Evolutionary conservation across 2,888 invertebrate species (phyloP).

Genomic region (Tineola bisselliella): DNA sequence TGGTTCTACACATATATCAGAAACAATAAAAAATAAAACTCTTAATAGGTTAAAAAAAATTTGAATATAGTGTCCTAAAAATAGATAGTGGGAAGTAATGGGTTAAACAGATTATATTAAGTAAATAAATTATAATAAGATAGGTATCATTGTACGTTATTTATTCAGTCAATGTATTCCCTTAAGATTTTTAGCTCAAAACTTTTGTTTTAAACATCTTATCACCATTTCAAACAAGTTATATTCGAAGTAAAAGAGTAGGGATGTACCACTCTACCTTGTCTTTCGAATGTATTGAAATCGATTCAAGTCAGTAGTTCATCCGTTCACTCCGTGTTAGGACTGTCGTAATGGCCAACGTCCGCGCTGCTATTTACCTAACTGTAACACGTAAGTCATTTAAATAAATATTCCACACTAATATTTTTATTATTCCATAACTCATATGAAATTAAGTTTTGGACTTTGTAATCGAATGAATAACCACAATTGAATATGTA

Average conservation of each 20-base stretch:
- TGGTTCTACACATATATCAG: no score
- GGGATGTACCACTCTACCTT: neutral
- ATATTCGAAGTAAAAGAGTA: neutral
- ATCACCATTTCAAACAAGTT: neutral
- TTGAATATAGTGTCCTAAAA: no score
- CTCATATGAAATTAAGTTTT: neutral
- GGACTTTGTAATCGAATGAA: neutral
- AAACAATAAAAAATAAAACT: no score
- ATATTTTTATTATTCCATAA: no score
- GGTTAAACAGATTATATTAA: no score
- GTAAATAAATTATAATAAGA: no score
- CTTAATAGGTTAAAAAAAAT: no score
- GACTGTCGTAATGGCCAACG: conserved; percentile 42
- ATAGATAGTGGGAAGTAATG: no score
- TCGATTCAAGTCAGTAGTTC: no score
- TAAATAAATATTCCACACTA: neutral
- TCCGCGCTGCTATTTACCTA: conserved; percentile 33
- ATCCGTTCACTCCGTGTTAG: conserved; percentile 24
- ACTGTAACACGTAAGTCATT: conserved; percentile 51
- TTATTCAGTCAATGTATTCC: no score
- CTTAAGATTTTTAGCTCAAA: no score
- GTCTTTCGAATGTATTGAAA: neutral
- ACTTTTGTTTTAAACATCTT: neutral
- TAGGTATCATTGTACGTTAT: no score
- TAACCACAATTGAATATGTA: neutral